Evolutionary conservation across 2,113 vertebrate species (phyloP).

Genomic region (Ardeotis arabs): DNA sequence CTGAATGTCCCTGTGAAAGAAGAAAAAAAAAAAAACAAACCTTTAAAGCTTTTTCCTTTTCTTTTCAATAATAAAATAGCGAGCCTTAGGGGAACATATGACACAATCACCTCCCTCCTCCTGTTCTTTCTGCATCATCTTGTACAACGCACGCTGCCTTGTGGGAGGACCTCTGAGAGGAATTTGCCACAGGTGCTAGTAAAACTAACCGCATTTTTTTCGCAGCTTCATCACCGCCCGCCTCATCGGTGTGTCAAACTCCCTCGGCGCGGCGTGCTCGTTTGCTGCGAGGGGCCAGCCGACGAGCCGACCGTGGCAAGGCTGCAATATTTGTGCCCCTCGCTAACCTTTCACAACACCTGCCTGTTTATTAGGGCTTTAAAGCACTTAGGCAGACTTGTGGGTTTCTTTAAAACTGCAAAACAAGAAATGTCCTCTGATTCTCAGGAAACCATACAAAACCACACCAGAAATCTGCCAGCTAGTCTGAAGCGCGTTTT

Average conservation of each 20-base stretch:
- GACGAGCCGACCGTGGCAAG: rapidly evolving
- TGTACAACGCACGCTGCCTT: neutral
- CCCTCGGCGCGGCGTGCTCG: rapidly evolving
- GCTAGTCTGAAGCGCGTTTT: neutral
- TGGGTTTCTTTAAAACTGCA: slow-evolving; percentile 38
- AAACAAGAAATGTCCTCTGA: slow-evolving; percentile 41
- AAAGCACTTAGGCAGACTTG: neutral
- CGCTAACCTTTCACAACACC: neutral
- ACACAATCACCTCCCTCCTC: slow-evolving; percentile 24
- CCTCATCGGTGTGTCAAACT: neutral
- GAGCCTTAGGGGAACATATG: slow-evolving; percentile 41
- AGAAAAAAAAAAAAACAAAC: neutral
- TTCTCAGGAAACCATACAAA: slow-evolving; percentile 56
- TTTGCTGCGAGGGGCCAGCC: neutral
- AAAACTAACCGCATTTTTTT: neutral
- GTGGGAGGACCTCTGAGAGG: slow-evolving; percentile 41
- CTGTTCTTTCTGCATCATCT: neutral
- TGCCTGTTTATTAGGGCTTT: slow-evolving; percentile 22
- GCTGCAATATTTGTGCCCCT: rapidly evolving
- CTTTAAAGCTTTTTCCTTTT: neutral
- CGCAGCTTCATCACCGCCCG: neutral
- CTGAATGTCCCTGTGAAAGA: neutral
- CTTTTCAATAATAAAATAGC: neutral
- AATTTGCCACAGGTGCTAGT: slow-evolving; percentile 36
- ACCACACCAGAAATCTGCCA: slow-evolving; percentile 38